These are phyloP conservation scores for Mechanitis messenoides DNA, from an alignment of 2,888 invertebrate species.

Conservation along the genomic window DNA sequence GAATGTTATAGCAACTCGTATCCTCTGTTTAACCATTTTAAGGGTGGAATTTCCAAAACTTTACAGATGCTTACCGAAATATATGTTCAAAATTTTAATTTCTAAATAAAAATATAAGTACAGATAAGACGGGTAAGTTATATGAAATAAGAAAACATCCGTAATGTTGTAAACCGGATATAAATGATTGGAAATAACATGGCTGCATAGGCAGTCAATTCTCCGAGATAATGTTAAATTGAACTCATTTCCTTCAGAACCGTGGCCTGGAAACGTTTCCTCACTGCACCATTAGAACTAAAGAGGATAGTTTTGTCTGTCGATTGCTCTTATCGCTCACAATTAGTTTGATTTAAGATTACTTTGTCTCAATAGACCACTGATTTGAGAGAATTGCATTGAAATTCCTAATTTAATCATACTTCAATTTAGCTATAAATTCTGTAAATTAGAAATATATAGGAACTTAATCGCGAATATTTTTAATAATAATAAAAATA, in stretches of 20 bases:
- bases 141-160: not conserved
- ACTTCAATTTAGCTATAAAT: not conserved
- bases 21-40: no score
- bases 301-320: slow-evolving; percentile 44
- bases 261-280: slow-evolving; percentile 46
- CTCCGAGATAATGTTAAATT: slow-evolving; percentile 65
- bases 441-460: not conserved
- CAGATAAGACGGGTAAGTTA: not conserved
- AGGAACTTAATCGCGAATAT: no score
- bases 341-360: slow-evolving; percentile 28
- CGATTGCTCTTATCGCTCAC: slow-evolving; percentile 21
- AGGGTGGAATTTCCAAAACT: no score
- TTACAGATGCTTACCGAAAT: no score
- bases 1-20: no score
- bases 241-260: slow-evolving; percentile 63
- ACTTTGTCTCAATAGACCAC: not conserved
- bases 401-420: not conserved
- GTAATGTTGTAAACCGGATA: not conserved
- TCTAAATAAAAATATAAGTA: no score
- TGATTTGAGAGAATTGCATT: no score
- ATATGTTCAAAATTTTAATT: no score
- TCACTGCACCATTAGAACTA: slow-evolving; percentile 48
- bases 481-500: no score
- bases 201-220: slow-evolving; percentile 43
- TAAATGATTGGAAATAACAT: slow-evolving; percentile 36